phyloP scores from a whole-genome alignment of 2,888 invertebrate species.

The Drosophila borealis region DNA sequence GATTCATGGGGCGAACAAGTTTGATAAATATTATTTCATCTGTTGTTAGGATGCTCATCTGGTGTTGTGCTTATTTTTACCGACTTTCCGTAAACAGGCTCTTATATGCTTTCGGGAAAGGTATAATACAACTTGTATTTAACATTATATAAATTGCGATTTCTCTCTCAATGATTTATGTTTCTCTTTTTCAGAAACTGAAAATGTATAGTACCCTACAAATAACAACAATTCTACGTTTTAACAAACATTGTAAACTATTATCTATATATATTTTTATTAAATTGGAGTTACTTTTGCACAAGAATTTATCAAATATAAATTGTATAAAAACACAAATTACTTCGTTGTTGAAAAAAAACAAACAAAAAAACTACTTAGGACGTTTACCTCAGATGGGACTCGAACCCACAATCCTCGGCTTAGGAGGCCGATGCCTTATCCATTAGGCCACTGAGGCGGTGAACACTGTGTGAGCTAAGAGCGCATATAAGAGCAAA shows the following conservation, averaged over 20 bases:
- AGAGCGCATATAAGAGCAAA: slow-evolving; percentile 11
- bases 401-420: slow-evolving; percentile 73
- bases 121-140: no score
- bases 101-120: no score
- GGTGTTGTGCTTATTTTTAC: background rate
- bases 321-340: background rate
- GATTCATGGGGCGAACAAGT: background rate
- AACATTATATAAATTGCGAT: no score
- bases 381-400: slow-evolving; percentile 62
- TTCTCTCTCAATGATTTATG: no score
- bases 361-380: background rate
- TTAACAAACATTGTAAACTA: no score
- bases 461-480: slow-evolving; percentile 10
- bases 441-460: slow-evolving; percentile 73
- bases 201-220: no score
- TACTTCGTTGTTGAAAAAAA: background rate
- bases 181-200: no score
- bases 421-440: slow-evolving; percentile 73
- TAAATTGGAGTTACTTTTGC: no score
- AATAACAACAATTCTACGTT: no score
- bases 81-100: no score
- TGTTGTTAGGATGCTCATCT: background rate
- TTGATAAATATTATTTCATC: background rate
- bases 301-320: no score
- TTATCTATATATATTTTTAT: no score